phyloP scores from a whole-genome alignment of 1,140 invertebrate genomes.

The Hylaeus volcanicus region DNA sequence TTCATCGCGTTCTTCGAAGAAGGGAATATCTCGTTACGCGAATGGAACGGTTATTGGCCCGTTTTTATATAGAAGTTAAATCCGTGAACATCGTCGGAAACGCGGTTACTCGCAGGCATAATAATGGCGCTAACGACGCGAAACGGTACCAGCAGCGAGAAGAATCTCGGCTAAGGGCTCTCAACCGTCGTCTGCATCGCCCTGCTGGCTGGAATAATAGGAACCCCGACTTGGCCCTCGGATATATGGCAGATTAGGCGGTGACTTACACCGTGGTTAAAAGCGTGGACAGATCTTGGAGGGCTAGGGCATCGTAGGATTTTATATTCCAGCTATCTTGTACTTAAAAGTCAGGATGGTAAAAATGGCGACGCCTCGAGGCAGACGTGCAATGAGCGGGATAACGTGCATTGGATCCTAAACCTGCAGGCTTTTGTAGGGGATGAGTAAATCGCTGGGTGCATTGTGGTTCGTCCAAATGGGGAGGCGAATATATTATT shows the following conservation, averaged over 20 bases:
- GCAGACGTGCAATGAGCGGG: not conserved
- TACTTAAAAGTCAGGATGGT: not conserved
- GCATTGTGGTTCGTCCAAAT: too few species aligned
- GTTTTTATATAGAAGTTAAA: conserved; percentile 32
- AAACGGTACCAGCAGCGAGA: not conserved
- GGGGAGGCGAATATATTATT: too few species aligned
- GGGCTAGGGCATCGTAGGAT: not conserved
- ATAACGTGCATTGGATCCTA: not conserved
- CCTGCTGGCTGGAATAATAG: conserved; percentile 5
- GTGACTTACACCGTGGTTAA: not conserved
- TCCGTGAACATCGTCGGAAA: conserved; percentile 1
- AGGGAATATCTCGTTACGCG: conserved; percentile 22
- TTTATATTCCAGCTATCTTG: not conserved
- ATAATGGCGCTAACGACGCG: conserved; percentile 40
- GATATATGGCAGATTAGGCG: conserved; percentile 22
- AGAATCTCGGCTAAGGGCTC: conserved; percentile 29
- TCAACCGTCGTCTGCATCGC: not conserved
- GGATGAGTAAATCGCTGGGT: not conserved
- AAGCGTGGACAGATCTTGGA: not conserved
- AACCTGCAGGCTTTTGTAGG: not conserved
- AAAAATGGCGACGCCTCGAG: not conserved
- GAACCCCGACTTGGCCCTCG: not conserved
- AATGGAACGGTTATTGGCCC: conserved; percentile 25
- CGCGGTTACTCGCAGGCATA: conserved; percentile 23
- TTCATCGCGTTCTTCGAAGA: conserved; percentile 27